phyloP scores from a whole-genome alignment of 1,140 invertebrate genomes.

The Kradibia gibbosae region DNA sequence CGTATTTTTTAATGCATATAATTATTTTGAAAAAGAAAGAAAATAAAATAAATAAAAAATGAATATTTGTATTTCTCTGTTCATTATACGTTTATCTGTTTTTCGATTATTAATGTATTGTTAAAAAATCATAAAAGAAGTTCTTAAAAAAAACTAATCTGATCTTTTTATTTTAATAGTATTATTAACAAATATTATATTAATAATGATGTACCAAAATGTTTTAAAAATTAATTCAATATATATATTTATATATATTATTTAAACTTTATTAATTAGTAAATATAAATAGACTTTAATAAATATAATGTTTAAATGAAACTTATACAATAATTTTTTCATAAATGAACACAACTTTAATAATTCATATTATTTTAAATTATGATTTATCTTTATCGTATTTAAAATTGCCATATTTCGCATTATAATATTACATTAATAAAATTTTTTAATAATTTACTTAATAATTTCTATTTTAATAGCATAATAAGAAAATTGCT shows the following conservation, averaged over 20 bases:
- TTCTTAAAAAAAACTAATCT: too few relatives aligned
- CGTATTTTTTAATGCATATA: background rate
- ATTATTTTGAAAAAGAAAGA: background rate
- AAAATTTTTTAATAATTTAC: constrained; percentile 24
- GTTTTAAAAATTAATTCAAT: constrained; percentile 3
- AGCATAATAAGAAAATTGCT: constrained; percentile 40
- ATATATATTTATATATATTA: too few relatives aligned
- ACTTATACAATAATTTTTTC: constrained; percentile 9
- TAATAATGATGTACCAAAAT: constrained; percentile 9
- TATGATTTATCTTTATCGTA: background rate
- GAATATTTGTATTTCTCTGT: background rate
- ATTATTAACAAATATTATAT: constrained; percentile 3
- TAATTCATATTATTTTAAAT: background rate
- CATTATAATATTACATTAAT: constrained; percentile 39
- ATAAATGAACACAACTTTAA: constrained; percentile 25
- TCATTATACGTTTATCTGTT: constrained; percentile 13
- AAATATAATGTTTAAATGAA: constrained; percentile 6
- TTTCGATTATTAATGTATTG: background rate
- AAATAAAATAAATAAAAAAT: background rate
- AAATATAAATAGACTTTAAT: constrained; percentile 1
- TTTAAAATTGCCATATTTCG: background rate
- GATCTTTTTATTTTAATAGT: background rate
- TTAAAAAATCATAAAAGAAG: background rate
- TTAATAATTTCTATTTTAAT: constrained; percentile 20
- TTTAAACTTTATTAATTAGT: constrained; percentile 19